Base-by-base conservation (phyloP, 2,797 vertebrate species). In the Babyrousa celebensis region DNA sequence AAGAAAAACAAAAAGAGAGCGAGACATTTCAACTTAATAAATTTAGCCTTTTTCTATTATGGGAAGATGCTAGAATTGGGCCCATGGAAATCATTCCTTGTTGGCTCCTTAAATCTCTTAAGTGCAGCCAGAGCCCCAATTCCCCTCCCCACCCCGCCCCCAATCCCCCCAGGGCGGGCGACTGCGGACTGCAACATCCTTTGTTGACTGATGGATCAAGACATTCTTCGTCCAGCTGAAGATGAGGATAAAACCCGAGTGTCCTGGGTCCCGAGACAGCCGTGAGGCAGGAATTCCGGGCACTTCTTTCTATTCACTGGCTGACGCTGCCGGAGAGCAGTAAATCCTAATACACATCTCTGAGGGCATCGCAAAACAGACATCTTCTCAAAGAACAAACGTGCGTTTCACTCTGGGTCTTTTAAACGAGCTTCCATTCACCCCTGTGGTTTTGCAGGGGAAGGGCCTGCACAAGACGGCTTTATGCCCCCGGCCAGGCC, bases 201-300 rank as follows among this genome's bases (percentile, higher is more conserved):
- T 36, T 36, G 36, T 36, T 36, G 36, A 36, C 36, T 36, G 36
- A 36, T 36, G 36, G 36, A 36, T 4, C 36, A 36, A 36, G 36
- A 36, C 36, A 36, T 36, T 36, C 36, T 36, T 36, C 36, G 36
- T 36, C 36, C 36, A 36, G 36, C 36, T 36, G 36, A 36, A 36
- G 36, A 36, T 36, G 36, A 36, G 36, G 36, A 36, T 16, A 3
- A 15, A 68, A 9, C 4, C 0, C 0, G 5, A 0, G 5, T 3
- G 0, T 15, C 0, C 27, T 5, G 3, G 16, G 52, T 20, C 1
- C 0, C 0, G 5, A 16, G 20, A 25, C 18, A 18, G 0, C 43
- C 8, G 0, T 21, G 0, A 4, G 1, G 3, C 16, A 27, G 54
- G 40, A 5, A 15, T 17, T 20, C 65, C 9, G 36, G 16, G 48